Base-by-base conservation (phyloP, 1,140 invertebrate species). In the Penaeus vannamei region DNA sequence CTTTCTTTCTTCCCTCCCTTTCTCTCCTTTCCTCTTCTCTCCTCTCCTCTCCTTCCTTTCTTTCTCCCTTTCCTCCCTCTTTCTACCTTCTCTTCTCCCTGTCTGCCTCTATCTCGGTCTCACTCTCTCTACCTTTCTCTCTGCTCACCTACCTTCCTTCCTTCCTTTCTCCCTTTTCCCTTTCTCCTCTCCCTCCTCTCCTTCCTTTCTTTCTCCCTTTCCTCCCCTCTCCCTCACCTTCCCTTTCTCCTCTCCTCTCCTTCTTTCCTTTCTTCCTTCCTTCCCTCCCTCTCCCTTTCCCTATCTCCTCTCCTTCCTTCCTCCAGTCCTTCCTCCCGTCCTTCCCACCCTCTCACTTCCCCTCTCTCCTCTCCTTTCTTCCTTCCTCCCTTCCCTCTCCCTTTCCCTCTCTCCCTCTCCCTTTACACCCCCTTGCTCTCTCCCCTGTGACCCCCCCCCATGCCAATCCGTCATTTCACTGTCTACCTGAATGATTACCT, bases 31-130 rank as follows among this genome's bases (percentile, higher is more conserved):
- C 59, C 36, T 14, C 20, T 29, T 36, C 59, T 32, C 60, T n/a
- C 4, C 19, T 32, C 59, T 5, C 32, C 8, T 3, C 7, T 3
- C 64, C 1, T 26, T 26, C 85, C 36, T 59, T 5, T 59, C n/a
- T 12, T n/a, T 79, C 85, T 76, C 72, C 32, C 69, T 62, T 19
- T 60, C n/a, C 72, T 79, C 42, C 1, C 85, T 84, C 23, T 19
- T 1, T 66, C 23, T 66, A 14, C 23, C 64, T n/a, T 7, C 36
- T 42, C 36, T 42, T 7, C 8, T 7, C 4, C 36, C 36, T 42
- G 36, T 7, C n/a, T n/a, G n/a, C 42, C n/a, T n/a, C n/a, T n/a
- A n/a, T n/a, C n/a, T n/a, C n/a, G n/a, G n/a, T n/a, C n/a, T n/a
- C n/a, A n/a, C n/a, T n/a, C n/a, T n/a, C n/a, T n/a, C n/a, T n/a